These are phyloP conservation scores for Clarias batrachus DNA, from an alignment of 2,113 vertebrate genomes.

Conservation along the genomic window DNA sequence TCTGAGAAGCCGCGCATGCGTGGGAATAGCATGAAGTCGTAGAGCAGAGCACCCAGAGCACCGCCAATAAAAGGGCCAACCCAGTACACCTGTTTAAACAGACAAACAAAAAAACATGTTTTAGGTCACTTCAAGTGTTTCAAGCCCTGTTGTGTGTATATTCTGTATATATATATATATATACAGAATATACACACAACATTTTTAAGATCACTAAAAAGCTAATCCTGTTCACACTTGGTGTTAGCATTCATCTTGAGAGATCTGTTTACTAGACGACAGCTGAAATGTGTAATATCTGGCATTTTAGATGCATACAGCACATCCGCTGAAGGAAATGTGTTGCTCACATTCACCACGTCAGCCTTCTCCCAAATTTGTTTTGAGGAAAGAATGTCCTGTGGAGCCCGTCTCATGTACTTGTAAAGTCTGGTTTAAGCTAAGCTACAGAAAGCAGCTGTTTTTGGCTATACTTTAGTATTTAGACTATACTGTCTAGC, in stretches of 20 bases:
- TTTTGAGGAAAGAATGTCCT: neutral
- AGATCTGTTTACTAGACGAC: neutral
- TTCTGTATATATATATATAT: too few relatives aligned
- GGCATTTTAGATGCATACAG: neutral
- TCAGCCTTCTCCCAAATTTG: neutral
- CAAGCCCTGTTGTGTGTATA: too few relatives aligned
- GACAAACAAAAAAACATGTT: neutral
- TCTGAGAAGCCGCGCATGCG: slow-evolving; percentile 83
- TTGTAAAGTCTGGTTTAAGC: neutral
- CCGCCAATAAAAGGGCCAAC: slow-evolving; percentile 89
- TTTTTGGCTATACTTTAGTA: neutral
- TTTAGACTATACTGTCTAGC: too few relatives aligned
- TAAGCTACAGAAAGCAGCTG: neutral
- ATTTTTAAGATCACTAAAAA: too few relatives aligned
- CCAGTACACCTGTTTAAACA: slow-evolving; percentile 83
- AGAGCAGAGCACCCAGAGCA: slow-evolving; percentile 82
- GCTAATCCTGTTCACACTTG: neutral
- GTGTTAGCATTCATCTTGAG: neutral
- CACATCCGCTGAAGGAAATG: neutral
- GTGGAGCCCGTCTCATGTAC: neutral
- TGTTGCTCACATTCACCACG: neutral
- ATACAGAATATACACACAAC: neutral
- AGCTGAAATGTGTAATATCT: neutral
- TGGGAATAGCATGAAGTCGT: slow-evolving; percentile 91
- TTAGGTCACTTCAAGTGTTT: slow-evolving; percentile 1